Conservation (phyloP, 2,797 vertebrate species). For the Fundulus diaphanus region DNA sequence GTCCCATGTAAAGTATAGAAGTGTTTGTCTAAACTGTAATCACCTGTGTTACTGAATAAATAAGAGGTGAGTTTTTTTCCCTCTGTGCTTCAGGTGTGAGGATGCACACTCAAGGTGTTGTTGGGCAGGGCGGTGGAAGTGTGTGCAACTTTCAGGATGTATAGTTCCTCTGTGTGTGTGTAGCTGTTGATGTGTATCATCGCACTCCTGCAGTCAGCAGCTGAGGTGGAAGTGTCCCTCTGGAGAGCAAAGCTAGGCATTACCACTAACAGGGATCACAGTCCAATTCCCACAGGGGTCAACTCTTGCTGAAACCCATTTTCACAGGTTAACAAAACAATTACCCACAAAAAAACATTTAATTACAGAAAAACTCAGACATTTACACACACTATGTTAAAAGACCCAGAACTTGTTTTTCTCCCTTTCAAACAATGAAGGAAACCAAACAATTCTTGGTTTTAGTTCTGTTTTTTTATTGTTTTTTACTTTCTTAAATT, state of each 20-base stretch:
- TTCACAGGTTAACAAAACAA: slow-evolving; percentile 11
- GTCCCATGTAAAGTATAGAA: neutral
- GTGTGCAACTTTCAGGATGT: slow-evolving; percentile 16
- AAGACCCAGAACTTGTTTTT: no score
- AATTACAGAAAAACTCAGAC: neutral
- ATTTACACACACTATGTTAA: neutral
- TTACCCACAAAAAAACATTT: neutral
- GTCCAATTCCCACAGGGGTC: slow-evolving; percentile 15
- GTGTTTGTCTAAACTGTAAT: neutral
- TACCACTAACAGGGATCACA: neutral
- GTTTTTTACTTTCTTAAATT: no score
- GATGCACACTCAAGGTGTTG: slow-evolving; percentile 30
- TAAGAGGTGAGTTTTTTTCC: neutral
- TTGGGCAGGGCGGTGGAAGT: neutral
- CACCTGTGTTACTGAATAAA: slow-evolving; percentile 7
- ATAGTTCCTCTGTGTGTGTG: slow-evolving; percentile 12
- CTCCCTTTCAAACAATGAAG: neutral
- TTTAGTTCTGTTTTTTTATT: no score
- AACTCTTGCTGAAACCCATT: slow-evolving; percentile 5
- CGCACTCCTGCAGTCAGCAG: slow-evolving; percentile 44
- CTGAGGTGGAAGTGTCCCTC: slow-evolving; percentile 26
- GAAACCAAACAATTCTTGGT: neutral
- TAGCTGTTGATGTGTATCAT: slow-evolving; percentile 26
- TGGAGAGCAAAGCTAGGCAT: slow-evolving; percentile 16
- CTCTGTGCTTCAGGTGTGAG: slow-evolving; percentile 33